Percentiles rank a stretch among this genome's conserved stretches.
These are phyloP conservation scores for Prosopocoilus inquinatus DNA, from an alignment of 2,888 invertebrate genomes.

Conservation along the genomic window DNA sequence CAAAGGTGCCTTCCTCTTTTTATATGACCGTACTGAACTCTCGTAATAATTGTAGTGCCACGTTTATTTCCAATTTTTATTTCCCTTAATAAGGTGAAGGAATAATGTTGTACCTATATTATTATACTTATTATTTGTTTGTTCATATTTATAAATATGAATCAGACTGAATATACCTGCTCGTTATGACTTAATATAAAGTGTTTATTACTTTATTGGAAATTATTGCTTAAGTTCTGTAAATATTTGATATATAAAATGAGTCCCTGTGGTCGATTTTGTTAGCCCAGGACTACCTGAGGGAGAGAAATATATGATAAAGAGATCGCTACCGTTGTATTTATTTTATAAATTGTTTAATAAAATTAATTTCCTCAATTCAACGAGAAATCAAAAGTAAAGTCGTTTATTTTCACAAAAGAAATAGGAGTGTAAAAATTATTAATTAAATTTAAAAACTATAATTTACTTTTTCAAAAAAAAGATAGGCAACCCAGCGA, in stretches of 20 bases:
- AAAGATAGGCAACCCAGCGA: no score
- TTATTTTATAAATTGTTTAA: no score
- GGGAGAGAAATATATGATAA: constrained; percentile 51
- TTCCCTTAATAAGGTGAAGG: constrained; percentile 23
- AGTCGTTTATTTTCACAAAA: no score
- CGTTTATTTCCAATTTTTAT: constrained; percentile 21
- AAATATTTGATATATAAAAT: constrained; percentile 29
- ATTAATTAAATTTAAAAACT: no score
- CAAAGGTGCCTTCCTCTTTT: constrained; percentile 49
- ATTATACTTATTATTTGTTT: constrained; percentile 14
- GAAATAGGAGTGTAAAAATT: no score
- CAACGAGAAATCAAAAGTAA: no score
- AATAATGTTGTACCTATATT: constrained; percentile 23
- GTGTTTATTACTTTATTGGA: constrained; percentile 20
- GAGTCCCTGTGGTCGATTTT: constrained; percentile 51
- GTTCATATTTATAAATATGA: constrained; percentile 13
- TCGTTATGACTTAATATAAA: constrained; percentile 14
- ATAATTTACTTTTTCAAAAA: no score
- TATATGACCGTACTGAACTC: constrained; percentile 45
- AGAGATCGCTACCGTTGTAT: constrained; percentile 1
- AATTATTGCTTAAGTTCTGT: constrained; percentile 22
- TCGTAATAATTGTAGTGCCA: constrained; percentile 25
- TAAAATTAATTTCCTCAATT: no score
- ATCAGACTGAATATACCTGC: constrained; percentile 21
- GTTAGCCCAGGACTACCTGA: constrained; percentile 52